Percentiles rank a stretch among this genome's conserved stretches.
Evolutionary conservation across 2,888 invertebrate species (phyloP).

Genomic region (Lysandra bellargus): DNA sequence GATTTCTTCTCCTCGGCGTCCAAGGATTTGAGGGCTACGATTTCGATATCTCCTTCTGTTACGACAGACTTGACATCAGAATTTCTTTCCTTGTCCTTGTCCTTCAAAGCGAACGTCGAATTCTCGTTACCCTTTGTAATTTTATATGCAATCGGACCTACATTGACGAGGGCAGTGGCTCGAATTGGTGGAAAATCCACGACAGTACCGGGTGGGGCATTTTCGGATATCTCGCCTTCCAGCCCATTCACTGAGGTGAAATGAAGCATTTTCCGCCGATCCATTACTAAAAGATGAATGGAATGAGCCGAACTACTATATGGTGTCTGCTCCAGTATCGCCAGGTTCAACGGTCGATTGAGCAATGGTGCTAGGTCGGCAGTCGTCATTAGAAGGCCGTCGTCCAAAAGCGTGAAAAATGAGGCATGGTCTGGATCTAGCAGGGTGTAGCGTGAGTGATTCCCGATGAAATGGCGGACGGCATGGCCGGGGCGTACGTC

Average conservation of each 20-base stretch:
- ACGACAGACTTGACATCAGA: constrained; percentile 77
- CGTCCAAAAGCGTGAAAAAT: constrained; percentile 92
- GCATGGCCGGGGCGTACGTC: constrained; percentile 95
- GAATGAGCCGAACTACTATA: constrained; percentile 90
- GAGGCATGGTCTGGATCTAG: constrained; percentile 90
- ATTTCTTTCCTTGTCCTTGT: constrained; percentile 71
- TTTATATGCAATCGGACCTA: constrained; percentile 87
- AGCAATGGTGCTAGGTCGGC: constrained; percentile 90
- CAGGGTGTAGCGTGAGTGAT: constrained; percentile 77
- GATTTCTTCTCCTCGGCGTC: constrained; percentile 88
- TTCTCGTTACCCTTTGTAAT: constrained; percentile 89
- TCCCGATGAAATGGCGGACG: constrained; percentile 87
- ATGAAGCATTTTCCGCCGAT: constrained; percentile 89
- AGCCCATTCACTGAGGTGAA: constrained; percentile 84
- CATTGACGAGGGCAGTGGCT: constrained; percentile 84
- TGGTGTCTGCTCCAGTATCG: constrained; percentile 89
- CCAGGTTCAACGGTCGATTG: constrained; percentile 89
- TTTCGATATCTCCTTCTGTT: constrained; percentile 84
- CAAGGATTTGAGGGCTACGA: constrained; percentile 87
- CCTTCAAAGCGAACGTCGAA: constrained; percentile 86
- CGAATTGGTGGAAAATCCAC: constrained; percentile 87
- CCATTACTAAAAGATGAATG: constrained; percentile 90
- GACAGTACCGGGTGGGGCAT: constrained; percentile 85
- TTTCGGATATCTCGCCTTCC: constrained; percentile 88
- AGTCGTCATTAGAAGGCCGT: constrained; percentile 95